Evolutionary conservation across 2,888 invertebrate genomes (phyloP).

Genomic region (Griposia aprilina): DNA sequence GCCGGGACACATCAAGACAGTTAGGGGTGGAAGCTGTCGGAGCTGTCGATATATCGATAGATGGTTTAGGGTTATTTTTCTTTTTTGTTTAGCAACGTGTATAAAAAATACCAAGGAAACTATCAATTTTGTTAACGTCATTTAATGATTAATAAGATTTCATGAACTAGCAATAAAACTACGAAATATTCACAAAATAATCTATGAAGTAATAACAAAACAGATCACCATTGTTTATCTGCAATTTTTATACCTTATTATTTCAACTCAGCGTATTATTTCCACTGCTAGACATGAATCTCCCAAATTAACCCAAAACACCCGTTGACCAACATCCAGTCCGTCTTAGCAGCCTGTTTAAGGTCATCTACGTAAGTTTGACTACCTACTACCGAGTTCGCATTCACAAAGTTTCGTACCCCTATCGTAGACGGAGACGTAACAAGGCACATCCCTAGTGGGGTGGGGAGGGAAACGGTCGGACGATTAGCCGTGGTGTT

Average conservation of each 20-base stretch:
- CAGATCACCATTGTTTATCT: background rate
- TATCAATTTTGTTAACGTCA: background rate
- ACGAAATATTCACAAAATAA: background rate
- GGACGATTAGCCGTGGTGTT: conserved; percentile 88
- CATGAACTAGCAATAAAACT: background rate
- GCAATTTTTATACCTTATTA: background rate
- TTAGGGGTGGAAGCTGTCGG: conserved; percentile 70
- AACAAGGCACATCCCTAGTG: conserved; percentile 72
- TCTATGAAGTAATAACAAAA: background rate
- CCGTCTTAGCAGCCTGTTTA: background rate
- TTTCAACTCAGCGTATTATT: background rate
- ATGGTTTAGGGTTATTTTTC: background rate
- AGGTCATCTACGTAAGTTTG: background rate
- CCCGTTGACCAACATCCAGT: background rate
- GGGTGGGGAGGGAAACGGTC: conserved; percentile 82
- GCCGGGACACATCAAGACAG: conserved; percentile 81
- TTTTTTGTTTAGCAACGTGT: background rate
- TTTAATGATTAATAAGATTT: no score
- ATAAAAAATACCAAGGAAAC: background rate
- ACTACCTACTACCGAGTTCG: background rate
- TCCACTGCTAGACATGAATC: no score
- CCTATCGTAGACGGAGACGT: conserved; percentile 51
- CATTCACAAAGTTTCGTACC: conserved; percentile 2
- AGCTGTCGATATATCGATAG: conserved; percentile 65
- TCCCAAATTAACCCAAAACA: background rate